Evolutionary conservation across 2,888 invertebrate genomes (phyloP), one percentile per base, ranked within the genome.

Genomic region (Eucera pruinosa): DNA sequence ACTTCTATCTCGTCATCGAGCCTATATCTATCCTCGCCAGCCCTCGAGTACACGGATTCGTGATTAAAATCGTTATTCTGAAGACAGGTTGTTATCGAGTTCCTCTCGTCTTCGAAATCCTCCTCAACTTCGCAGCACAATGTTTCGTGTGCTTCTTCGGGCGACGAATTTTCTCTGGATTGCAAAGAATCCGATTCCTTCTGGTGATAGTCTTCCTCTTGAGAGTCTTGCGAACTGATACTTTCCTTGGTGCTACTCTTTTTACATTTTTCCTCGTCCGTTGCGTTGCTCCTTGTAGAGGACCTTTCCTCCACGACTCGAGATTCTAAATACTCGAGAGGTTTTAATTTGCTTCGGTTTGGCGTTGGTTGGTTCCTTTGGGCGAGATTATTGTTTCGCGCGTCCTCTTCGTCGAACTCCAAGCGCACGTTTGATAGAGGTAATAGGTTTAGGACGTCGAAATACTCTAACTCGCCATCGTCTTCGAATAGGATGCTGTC

Each of bases 401-500:
- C 61, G 64, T 80, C 87, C 11, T 82, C 77, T 50, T 91, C 91
- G 70, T 89, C 85, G 62, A 90, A 87, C 66, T 90, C 90, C 64
- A 92, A 64, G 15, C 91, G 88, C 2, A 92, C 91, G 78, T 92
- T 92, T 2, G 92, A 91, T 39, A 92, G 61, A 0, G 92, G 92
- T 39, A 92, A 81, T 1, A 92, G 86, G 68, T 92, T 91, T 50
- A 92, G 69, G 4, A 92, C 90, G 78, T 92, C 92, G 65, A 92
- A 91, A 74, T 92, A 92, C 58, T 92, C 92, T 55, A 92, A 74
- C 68, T 92, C 92, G 30, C 86, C 86, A 45, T 91, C 91, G 81
- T 92, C 91, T 77, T 92, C 92, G 60, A 90, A 89, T 11, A 92
- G 80, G 58, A 92, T 90, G 68, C 92, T 92, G 76, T 92, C 92